phyloP scores from a whole-genome alignment of 2,888 invertebrate species.

The Nycteola revayana region DNA sequence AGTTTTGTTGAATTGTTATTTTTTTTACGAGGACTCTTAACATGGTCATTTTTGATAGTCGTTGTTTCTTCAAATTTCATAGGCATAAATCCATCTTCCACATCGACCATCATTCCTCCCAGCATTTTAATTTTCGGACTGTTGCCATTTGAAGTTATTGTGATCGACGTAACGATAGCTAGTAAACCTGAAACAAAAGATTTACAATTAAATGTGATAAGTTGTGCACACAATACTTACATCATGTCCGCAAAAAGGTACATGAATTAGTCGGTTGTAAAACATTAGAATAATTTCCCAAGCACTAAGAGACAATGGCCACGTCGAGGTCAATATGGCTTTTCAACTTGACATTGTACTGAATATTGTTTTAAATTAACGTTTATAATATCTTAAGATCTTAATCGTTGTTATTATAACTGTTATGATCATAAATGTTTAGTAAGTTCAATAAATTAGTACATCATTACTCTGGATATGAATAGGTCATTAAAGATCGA shows the following conservation, averaged over 20 bases:
- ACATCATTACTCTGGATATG: no score
- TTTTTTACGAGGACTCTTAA: slow-evolving; percentile 21
- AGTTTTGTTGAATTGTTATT: slow-evolving; percentile 58
- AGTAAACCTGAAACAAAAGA: slow-evolving; percentile 68
- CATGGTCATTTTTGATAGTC: slow-evolving; percentile 32
- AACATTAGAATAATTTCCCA: slow-evolving; percentile 36
- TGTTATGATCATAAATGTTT: no score
- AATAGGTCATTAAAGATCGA: no score
- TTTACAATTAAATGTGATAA: slow-evolving; percentile 11
- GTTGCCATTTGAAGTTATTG: slow-evolving; percentile 75
- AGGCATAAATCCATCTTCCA: slow-evolving; percentile 55
- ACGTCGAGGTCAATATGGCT: slow-evolving; percentile 36
- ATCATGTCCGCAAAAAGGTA: neutral
- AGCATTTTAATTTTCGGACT: slow-evolving; percentile 73
- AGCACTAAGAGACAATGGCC: slow-evolving; percentile 40
- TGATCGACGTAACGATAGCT: slow-evolving; percentile 57
- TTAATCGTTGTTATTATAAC: no score
- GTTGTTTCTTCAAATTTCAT: slow-evolving; percentile 39
- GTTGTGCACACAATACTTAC: neutral
- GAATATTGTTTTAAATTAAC: no score
- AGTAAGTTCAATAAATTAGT: no score
- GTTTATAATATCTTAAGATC: no score
- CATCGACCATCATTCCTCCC: slow-evolving; percentile 60
- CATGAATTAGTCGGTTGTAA: slow-evolving; percentile 7
- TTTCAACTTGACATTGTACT: slow-evolving; percentile 51